Percentiles rank a stretch among this genome's conserved stretches.
Evolutionary conservation across 2,113 vertebrate species (phyloP).

Genomic region (Lepus europaeus): DNA sequence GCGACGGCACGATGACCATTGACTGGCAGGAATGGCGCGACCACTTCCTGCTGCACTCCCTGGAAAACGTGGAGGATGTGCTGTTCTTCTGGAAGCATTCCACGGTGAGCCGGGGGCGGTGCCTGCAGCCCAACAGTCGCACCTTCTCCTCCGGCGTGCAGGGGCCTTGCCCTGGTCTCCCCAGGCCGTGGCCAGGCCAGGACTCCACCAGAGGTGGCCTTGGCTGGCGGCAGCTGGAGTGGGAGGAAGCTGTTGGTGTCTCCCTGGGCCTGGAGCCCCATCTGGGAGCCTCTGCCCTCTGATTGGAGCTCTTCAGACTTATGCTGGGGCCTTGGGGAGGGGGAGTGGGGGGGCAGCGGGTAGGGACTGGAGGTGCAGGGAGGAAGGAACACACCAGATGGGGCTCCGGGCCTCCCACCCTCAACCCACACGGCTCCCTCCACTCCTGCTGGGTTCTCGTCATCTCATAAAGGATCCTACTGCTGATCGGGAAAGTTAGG

Average conservation of each 20-base stretch:
- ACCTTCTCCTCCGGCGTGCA: background rate
- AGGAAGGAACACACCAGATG: background rate
- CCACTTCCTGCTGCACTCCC: conserved; percentile 93
- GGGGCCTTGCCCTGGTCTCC: background rate
- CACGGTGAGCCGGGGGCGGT: conserved; percentile 84
- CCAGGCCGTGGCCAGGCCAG: background rate
- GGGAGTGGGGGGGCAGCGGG: background rate
- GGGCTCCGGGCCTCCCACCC: background rate
- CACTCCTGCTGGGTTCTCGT: background rate
- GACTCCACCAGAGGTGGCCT: too few species aligned
- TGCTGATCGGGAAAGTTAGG: background rate
- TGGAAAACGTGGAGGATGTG: conserved; percentile 93
- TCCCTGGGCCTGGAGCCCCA: background rate
- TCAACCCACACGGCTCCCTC: background rate
- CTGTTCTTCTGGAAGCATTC: conserved; percentile 94
- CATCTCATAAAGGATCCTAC: background rate
- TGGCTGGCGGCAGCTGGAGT: too few species aligned
- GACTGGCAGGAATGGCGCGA: conserved; percentile 96
- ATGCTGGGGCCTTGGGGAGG: background rate
- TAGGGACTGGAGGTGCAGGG: background rate
- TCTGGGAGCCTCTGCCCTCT: background rate
- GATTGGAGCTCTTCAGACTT: background rate
- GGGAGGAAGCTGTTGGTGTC: background rate
- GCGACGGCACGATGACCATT: conserved; percentile 94
- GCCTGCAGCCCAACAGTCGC: background rate